Evolutionary conservation across 2,113 vertebrate genomes (phyloP).

Genomic region (Burhinus oedicnemus): DNA sequence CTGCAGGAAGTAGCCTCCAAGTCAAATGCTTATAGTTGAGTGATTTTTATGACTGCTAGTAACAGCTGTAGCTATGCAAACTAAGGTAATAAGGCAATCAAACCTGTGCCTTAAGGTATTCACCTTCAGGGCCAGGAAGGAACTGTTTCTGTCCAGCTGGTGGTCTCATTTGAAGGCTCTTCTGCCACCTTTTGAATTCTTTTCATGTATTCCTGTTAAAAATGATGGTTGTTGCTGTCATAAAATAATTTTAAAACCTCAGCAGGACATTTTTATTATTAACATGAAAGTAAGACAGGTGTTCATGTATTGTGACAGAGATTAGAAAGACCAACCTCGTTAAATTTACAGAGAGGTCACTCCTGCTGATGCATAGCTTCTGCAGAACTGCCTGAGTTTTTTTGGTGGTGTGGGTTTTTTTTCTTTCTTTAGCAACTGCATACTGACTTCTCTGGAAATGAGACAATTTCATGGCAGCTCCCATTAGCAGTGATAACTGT

Average conservation of each 20-base stretch:
- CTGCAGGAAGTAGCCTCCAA: conserved; percentile 37
- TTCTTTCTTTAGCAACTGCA: background rate
- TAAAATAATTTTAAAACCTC: conserved; percentile 1
- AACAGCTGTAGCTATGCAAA: conserved; percentile 73
- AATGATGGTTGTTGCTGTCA: background rate
- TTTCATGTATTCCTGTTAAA: background rate
- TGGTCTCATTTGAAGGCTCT: background rate
- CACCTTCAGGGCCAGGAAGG: background rate
- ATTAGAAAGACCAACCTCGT: conserved; percentile 4
- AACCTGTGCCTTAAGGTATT: conserved; percentile 14
- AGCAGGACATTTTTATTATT: conserved; percentile 7
- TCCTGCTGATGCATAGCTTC: background rate
- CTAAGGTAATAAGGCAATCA: conserved; percentile 60
- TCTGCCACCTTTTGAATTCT: background rate
- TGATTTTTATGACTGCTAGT: conserved; percentile 75
- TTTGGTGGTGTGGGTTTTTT: background rate
- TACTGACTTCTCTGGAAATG: background rate
- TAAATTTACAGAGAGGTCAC: background rate
- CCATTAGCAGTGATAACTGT: background rate
- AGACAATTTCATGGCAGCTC: background rate
- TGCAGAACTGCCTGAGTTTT: background rate
- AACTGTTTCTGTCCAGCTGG: background rate
- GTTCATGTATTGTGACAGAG: background rate
- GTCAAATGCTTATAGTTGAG: conserved; percentile 60
- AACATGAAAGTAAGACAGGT: background rate